These are phyloP conservation scores for Dascyllus trimaculatus DNA, from an alignment of 2,113 vertebrate species.

Conservation along the genomic window DNA sequence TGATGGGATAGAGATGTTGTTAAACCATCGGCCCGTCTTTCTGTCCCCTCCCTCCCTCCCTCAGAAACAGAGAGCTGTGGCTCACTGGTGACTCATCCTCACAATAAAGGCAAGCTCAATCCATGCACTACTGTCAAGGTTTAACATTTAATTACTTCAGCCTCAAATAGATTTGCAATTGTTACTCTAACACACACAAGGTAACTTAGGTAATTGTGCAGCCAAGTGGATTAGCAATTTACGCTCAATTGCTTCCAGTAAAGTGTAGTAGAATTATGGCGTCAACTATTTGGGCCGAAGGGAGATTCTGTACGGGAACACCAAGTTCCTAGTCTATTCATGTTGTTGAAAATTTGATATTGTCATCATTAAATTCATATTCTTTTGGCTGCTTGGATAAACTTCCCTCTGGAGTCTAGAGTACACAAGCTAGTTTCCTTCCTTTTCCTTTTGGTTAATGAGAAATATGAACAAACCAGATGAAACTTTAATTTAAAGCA, in stretches of 20 bases:
- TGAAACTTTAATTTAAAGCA: not conserved
- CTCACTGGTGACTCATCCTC: slow-evolving; percentile 69
- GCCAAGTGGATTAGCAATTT: slow-evolving; percentile 9
- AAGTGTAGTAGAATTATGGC: not conserved
- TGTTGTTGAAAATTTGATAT: slow-evolving; percentile 3
- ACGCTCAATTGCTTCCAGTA: not conserved
- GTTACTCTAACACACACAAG: not conserved
- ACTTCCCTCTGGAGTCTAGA: not conserved
- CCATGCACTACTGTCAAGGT: slow-evolving; percentile 36
- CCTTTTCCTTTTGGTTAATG: not conserved
- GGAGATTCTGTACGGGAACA: slow-evolving; percentile 3
- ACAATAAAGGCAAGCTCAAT: slow-evolving; percentile 41
- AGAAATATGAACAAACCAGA: not conserved
- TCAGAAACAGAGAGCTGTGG: slow-evolving; percentile 17
- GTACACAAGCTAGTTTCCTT: slow-evolving; percentile 4
- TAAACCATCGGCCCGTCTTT: slow-evolving; percentile 51
- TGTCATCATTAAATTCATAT: slow-evolving; percentile 22
- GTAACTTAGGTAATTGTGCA: slow-evolving; percentile 12
- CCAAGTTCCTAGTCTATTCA: slow-evolving; percentile 3
- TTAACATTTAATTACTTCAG: slow-evolving; percentile 56
- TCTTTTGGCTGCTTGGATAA: slow-evolving; percentile 7
- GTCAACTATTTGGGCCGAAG: not conserved
- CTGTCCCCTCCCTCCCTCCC: not conserved
- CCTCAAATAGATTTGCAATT: slow-evolving; percentile 46
- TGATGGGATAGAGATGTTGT: slow-evolving; percentile 50